These are phyloP conservation scores for Eristalis intricaria DNA, from an alignment of 2,888 invertebrate genomes.

Conservation along the genomic window DNA sequence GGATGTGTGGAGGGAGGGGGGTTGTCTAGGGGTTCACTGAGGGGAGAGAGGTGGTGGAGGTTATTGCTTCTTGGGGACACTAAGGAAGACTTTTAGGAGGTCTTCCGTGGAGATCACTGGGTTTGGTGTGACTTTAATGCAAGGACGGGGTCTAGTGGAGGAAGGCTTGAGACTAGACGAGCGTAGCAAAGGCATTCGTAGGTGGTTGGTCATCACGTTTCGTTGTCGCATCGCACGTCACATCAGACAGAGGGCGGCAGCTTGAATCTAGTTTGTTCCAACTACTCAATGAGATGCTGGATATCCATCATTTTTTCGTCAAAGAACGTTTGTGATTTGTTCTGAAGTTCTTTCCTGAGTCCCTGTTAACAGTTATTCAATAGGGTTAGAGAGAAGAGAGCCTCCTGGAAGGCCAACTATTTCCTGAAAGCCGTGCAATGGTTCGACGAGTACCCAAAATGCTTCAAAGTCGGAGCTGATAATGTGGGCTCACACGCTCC, in stretches of 20 bases:
- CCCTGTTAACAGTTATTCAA: slow-evolving; percentile 84
- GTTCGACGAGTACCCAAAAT: slow-evolving; percentile 98
- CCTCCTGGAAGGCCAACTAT: slow-evolving; percentile 99
- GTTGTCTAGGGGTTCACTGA: background rate
- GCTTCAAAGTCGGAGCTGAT: slow-evolving; percentile 99
- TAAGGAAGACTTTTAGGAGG: background rate
- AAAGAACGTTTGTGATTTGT: too few species aligned
- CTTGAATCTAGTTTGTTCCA: too few species aligned
- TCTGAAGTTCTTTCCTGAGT: slow-evolving; percentile 89
- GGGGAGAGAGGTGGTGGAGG: background rate
- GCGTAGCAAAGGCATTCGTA: too few species aligned
- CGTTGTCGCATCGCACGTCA: too few species aligned
- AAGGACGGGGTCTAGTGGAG: too few species aligned
- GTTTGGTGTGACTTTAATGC: too few species aligned
- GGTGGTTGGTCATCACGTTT: too few species aligned
- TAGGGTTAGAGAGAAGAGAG: slow-evolving; percentile 99
- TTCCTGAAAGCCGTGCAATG: slow-evolving; percentile 98
- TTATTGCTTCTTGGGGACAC: background rate
- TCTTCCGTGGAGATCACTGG: too few species aligned
- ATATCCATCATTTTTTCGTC: too few species aligned
- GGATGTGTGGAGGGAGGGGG: background rate
- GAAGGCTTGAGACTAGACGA: too few species aligned
- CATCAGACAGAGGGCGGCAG: too few species aligned
- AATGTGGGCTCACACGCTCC: slow-evolving; percentile 99
- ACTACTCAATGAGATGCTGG: too few species aligned